Conservation (phyloP, 2,888 invertebrate species). For the Loripinus fragilis region DNA sequence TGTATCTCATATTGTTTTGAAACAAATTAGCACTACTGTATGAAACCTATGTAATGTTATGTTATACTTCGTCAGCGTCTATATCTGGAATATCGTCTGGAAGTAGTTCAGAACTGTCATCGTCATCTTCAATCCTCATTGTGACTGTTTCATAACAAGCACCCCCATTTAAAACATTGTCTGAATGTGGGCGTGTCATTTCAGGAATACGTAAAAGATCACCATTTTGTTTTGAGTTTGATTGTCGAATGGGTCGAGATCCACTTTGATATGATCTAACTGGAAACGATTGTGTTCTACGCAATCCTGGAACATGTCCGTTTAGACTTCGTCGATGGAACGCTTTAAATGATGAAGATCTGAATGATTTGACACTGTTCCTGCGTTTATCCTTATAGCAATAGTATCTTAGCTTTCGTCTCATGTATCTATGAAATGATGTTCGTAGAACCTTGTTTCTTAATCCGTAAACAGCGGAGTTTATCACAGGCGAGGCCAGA, state of each 20-base stretch:
- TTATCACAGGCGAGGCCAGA: slow-evolving; percentile 74
- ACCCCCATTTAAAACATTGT: slow-evolving; percentile 52
- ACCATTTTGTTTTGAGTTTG: slow-evolving; percentile 37
- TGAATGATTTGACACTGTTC: slow-evolving; percentile 67
- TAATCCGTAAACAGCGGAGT: slow-evolving; percentile 77
- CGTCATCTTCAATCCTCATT: slow-evolving; percentile 20
- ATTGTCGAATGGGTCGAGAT: not conserved
- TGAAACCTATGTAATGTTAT: not conserved
- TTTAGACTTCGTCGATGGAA: slow-evolving; percentile 37
- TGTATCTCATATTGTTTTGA: too few relatives aligned
- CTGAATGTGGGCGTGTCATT: slow-evolving; percentile 67
- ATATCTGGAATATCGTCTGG: slow-evolving; percentile 47
- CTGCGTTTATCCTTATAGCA: slow-evolving; percentile 73
- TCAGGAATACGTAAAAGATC: slow-evolving; percentile 31
- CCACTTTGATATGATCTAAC: slow-evolving; percentile 36
- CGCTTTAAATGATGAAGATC: slow-evolving; percentile 61
- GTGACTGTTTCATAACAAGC: not conserved
- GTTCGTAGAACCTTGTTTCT: slow-evolving; percentile 75
- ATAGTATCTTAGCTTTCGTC: slow-evolving; percentile 68
- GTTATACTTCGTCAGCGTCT: slow-evolving; percentile 34
- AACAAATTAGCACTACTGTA: too few relatives aligned
- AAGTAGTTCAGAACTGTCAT: not conserved
- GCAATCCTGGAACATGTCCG: slow-evolving; percentile 30
- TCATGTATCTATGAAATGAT: slow-evolving; percentile 73
- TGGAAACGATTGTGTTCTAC: slow-evolving; percentile 60